phyloP scores from a whole-genome alignment of 2,888 invertebrate species.

The Chamaedrilus cognettii region DNA sequence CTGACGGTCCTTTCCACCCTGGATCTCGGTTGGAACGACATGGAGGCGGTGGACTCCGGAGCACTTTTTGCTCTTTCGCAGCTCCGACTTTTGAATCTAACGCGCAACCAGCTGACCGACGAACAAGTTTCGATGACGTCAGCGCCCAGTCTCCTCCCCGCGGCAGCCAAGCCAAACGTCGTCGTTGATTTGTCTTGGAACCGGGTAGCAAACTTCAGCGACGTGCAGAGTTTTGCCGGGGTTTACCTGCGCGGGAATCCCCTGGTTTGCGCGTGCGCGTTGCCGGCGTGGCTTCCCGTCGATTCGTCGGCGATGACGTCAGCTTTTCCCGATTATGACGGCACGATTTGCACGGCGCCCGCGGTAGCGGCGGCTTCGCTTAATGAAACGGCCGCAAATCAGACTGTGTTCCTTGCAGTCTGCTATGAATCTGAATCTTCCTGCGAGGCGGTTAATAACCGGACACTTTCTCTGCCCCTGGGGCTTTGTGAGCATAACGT shows the following conservation, averaged over 20 bases:
- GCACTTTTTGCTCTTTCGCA: neutral
- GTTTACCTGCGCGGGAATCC: slow-evolving; percentile 15
- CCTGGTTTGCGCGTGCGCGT: slow-evolving; percentile 4
- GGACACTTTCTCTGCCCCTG: neutral
- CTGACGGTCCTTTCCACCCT: slow-evolving; percentile 10
- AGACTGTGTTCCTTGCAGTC: neutral
- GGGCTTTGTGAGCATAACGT: neutral
- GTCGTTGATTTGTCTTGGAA: slow-evolving; percentile 13
- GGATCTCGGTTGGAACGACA: slow-evolving; percentile 12
- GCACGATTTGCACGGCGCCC: neutral
- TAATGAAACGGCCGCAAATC: too few relatives aligned
- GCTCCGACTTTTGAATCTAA: slow-evolving; percentile 9
- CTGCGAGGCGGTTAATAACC: neutral
- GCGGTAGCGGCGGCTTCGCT: neutral
- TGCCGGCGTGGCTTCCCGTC: neutral
- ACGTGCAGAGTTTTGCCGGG: neutral
- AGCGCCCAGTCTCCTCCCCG: neutral
- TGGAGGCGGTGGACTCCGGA: neutral
- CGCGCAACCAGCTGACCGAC: neutral
- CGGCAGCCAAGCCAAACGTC: neutral
- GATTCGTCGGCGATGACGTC: neutral
- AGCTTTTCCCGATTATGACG: slow-evolving; percentile 10
- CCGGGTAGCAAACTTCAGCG: neutral
- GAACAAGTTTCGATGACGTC: neutral
- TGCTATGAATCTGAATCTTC: neutral